Evolutionary conservation across 2,797 vertebrate genomes (phyloP).

Genomic region (Pangasius mekongensis): DNA sequence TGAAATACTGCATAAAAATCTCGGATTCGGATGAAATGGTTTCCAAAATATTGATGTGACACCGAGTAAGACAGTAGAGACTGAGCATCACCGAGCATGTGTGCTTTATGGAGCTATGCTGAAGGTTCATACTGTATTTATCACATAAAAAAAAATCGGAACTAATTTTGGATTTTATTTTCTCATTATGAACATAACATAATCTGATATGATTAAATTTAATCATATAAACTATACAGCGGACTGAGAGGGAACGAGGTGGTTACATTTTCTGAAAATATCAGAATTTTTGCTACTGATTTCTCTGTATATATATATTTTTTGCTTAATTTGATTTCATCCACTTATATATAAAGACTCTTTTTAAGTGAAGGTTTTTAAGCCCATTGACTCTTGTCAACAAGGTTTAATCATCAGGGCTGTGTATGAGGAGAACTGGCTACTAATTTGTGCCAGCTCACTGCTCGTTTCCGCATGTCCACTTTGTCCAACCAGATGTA

Average conservation of each 20-base stretch:
- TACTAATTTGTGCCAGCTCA: conserved; percentile 98
- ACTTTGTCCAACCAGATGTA: conserved; percentile 99
- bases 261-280: conserved; percentile 62
- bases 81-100: conserved; percentile 9
- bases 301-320: conserved; percentile 48
- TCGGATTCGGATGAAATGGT: conserved; percentile 2
- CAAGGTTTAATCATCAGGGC: conserved; percentile 67
- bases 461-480: conserved; percentile 96
- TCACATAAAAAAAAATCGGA: conserved; percentile 21
- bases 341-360: conserved; percentile 63
- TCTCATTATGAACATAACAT: conserved; percentile 40
- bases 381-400: background rate
- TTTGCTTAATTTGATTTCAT: conserved; percentile 18
- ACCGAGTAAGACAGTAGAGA: conserved; percentile 33
- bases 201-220: conserved; percentile 54
- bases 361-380: conserved; percentile 48
- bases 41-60: conserved; percentile 10
- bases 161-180: conserved; percentile 37
- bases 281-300: conserved; percentile 66
- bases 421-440: conserved; percentile 88
- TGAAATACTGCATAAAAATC: conserved; percentile 32
- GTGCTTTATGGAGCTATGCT: background rate
- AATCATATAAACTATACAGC: conserved; percentile 62
- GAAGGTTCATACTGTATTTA: conserved; percentile 27
- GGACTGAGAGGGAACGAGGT: conserved; percentile 49